These are phyloP conservation scores for Vanessa tameamea DNA, from an alignment of 1,140 invertebrate genomes.

Conservation along the genomic window DNA sequence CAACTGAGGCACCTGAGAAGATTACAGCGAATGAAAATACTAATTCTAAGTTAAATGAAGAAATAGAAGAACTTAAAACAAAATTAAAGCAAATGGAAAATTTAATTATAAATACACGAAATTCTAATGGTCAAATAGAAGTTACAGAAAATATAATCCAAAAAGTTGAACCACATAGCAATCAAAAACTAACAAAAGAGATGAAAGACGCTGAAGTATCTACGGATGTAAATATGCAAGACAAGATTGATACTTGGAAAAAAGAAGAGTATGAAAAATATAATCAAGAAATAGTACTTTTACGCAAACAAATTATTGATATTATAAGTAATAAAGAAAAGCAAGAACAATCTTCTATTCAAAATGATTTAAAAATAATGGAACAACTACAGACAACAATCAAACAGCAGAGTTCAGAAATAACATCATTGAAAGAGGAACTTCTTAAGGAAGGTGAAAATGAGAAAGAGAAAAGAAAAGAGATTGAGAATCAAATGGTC, in stretches of 20 bases:
- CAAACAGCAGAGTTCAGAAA: constrained; percentile 65
- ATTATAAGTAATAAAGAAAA: constrained; percentile 66
- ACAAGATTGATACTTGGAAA: constrained; percentile 75
- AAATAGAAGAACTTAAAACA: constrained; percentile 65
- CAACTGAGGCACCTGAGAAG: constrained; percentile 52
- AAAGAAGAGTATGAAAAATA: constrained; percentile 74
- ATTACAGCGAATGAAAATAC: constrained; percentile 39
- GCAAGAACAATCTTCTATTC: constrained; percentile 40
- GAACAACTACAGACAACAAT: constrained; percentile 66
- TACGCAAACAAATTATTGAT: constrained; percentile 67
- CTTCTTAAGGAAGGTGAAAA: constrained; percentile 46
- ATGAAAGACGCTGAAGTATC: constrained; percentile 66
- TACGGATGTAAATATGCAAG: constrained; percentile 57
- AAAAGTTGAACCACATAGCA: constrained; percentile 21
- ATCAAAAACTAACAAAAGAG: constrained; percentile 28
- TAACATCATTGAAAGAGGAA: constrained; percentile 61
- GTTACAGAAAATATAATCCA: constrained; percentile 16
- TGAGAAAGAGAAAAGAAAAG: constrained; percentile 52
- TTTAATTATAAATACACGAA: constrained; percentile 34
- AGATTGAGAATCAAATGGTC: constrained; percentile 59
- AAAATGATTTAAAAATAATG: constrained; percentile 63
- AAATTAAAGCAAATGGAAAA: constrained; percentile 72
- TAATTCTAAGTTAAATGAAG: constrained; percentile 75
- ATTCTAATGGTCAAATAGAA: constrained; percentile 35
- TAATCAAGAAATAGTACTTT: constrained; percentile 68